Conservation (phyloP, 2,113 vertebrate genomes). For the Cardinalis cardinalis region DNA sequence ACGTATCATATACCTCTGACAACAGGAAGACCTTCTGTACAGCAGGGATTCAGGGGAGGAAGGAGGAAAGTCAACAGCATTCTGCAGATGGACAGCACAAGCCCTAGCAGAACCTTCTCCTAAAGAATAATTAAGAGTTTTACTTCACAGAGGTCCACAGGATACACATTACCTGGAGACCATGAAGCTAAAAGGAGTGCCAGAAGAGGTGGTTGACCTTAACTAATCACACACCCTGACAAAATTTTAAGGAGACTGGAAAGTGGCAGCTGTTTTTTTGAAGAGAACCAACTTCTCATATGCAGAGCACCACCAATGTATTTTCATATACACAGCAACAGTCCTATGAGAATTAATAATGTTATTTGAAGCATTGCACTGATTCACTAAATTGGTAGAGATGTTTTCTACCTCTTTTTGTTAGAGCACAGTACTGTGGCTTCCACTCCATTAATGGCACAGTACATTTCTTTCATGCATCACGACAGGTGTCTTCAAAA, state of each 20-base stretch:
- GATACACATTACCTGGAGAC: background rate
- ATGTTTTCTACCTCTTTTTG: background rate
- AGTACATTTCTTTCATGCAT: background rate
- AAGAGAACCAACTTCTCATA: background rate
- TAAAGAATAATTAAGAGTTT: background rate
- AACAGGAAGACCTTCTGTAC: background rate
- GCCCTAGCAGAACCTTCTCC: background rate
- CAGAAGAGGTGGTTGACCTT: background rate
- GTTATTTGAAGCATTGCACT: background rate
- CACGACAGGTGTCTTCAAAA: background rate
- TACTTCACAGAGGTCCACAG: background rate
- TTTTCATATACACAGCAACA: background rate
- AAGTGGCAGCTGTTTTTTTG: background rate
- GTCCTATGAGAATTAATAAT: background rate
- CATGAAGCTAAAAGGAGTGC: background rate
- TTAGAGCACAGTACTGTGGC: background rate
- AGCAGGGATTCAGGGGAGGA: background rate
- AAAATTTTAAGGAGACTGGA: background rate
- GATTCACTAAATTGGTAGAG: background rate
- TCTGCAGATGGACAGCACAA: background rate
- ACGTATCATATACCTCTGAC: background rate
- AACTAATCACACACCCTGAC: background rate
- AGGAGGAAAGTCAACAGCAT: background rate
- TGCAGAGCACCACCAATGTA: background rate
- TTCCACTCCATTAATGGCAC: background rate